Evolutionary conservation across 2,888 invertebrate species (phyloP).

Genomic region (Dynastes hyllus): DNA sequence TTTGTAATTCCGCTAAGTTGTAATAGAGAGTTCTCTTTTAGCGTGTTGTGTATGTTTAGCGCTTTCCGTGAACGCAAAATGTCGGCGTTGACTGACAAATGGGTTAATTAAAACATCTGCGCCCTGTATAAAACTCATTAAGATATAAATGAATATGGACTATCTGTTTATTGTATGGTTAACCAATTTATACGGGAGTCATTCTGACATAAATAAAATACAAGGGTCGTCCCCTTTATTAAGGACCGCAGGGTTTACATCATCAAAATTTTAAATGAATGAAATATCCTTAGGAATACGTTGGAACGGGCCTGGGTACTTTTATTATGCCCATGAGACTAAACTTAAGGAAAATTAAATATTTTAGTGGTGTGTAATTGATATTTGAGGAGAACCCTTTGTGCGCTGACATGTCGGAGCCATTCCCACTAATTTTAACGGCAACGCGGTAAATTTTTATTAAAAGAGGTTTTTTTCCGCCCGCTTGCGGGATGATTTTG

Average conservation of each 20-base stretch:
- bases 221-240: constrained; percentile 57
- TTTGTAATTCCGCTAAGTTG: not conserved
- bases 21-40: too few relatives aligned
- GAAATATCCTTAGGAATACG: constrained; percentile 58
- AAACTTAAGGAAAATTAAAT: constrained; percentile 51
- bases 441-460: not conserved
- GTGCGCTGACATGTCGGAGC: constrained; percentile 10
- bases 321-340: constrained; percentile 45
- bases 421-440: constrained; percentile 33
- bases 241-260: constrained; percentile 58
- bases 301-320: constrained; percentile 32
- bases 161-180: constrained; percentile 48
- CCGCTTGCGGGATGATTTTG: too few relatives aligned
- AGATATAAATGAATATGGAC: constrained; percentile 41
- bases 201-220: constrained; percentile 60
- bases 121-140: constrained; percentile 41
- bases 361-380: constrained; percentile 53
- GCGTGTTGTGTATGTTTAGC: too few relatives aligned
- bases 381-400: constrained; percentile 40
- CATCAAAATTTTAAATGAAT: constrained; percentile 63
- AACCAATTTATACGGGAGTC: constrained; percentile 53
- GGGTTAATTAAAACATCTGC: constrained; percentile 40
- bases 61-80: not conserved
- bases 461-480: constrained; percentile 8
- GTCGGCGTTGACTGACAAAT: not conserved